phyloP scores from a whole-genome alignment of 2,797 vertebrate species.

The Alca torda region DNA sequence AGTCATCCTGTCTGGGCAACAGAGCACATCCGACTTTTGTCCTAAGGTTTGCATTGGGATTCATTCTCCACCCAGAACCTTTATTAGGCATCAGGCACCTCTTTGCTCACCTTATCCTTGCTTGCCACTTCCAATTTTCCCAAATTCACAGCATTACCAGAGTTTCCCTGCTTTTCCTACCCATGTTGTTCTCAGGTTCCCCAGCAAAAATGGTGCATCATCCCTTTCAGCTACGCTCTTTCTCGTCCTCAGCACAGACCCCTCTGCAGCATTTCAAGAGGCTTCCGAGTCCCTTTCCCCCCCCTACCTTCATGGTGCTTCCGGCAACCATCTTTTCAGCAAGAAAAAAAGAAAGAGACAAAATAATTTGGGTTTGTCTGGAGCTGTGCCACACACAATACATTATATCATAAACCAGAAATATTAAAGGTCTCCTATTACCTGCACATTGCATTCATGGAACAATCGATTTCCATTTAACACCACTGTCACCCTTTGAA shows the following conservation, averaged over 20 bases:
- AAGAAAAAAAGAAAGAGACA: neutral
- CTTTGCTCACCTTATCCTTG: neutral
- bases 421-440: neutral
- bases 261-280: neutral
- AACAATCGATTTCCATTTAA: neutral
- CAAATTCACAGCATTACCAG: neutral
- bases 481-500: neutral
- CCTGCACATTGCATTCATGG: accelerated
- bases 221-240: neutral
- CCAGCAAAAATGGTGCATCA: neutral
- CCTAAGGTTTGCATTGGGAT: neutral
- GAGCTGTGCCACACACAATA: neutral
- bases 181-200: neutral
- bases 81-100: neutral
- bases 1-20: neutral
- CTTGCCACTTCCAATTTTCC: neutral
- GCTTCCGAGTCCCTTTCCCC: neutral
- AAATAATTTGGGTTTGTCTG: neutral
- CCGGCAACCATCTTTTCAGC: neutral
- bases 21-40: neutral
- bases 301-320: neutral
- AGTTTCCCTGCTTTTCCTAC: neutral
- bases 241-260: neutral
- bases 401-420: neutral
- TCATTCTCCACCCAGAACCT: neutral